These are phyloP conservation scores for Rhagologus leucostigma DNA, from an alignment of 2,113 vertebrate genomes.

Conservation along the genomic window DNA sequence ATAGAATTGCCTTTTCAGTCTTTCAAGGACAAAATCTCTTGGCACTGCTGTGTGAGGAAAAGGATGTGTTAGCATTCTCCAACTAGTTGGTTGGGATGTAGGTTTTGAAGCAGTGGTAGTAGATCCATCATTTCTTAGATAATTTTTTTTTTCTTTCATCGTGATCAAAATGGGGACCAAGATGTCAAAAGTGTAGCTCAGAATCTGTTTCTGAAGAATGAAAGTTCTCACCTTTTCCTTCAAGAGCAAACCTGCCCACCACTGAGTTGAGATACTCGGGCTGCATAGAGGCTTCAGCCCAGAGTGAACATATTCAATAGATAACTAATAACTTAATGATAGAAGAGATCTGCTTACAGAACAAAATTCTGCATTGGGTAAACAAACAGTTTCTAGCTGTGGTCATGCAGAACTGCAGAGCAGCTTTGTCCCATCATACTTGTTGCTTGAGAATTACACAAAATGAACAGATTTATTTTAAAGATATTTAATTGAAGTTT, in stretches of 20 bases:
- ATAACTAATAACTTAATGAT: background rate
- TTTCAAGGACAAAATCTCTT: background rate
- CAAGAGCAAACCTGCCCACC: background rate
- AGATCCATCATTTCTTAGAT: background rate
- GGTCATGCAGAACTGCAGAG: background rate
- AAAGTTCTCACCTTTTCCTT: background rate
- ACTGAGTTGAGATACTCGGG: background rate
- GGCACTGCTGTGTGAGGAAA: background rate
- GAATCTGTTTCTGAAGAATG: background rate
- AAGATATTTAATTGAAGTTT: background rate
- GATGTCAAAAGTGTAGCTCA: background rate
- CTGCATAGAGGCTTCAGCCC: background rate
- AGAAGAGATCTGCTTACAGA: background rate
- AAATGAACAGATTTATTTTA: background rate
- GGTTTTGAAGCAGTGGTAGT: background rate
- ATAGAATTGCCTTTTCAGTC: background rate
- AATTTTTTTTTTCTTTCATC: background rate
- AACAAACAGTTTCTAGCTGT: background rate
- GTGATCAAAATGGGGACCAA: background rate
- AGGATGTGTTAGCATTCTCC: background rate
- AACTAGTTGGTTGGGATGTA: background rate
- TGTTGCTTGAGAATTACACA: background rate
- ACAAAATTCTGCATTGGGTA: background rate
- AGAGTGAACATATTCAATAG: background rate
- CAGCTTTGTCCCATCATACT: background rate